Base-by-base conservation (phyloP, 2,888 invertebrate genomes). In the Acholoe squamosa region DNA sequence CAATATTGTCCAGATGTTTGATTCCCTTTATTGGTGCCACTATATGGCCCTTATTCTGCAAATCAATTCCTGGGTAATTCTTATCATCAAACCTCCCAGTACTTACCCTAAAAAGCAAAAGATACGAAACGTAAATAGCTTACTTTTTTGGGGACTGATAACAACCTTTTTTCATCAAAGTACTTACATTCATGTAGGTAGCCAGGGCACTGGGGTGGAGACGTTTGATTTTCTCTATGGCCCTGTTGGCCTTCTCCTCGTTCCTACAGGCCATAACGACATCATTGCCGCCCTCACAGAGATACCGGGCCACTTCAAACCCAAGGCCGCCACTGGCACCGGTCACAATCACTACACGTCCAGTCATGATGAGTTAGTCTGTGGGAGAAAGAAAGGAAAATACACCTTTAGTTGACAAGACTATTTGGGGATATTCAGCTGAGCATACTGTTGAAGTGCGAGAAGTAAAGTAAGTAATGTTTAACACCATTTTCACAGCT, bases 261-360 rank as follows among this genome's bases (percentile, higher is more conserved):
- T 91, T 93, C 10, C 94, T 89, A 90, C 94, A 94, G 10, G 94
- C 94, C 84, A 94, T 91, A 84, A 94, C 93, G 33, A 94, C 94
- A 90, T 94, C 93, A 91, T 94, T 93, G 33, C 94, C 94, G 12
- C 93, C 93, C 61, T 93, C 93, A 91, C 94, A 94, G 54, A 94
- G 92, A n/a, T 92, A 92, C 34, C 93, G 91, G 0, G 94, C 93
- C 22, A 93, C 92, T 91, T 93, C 93, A 91, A 92, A 93, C 12
- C 94, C 94, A 31, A 94, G 92, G 5, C 94, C 94, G n/a, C 92
- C 89, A 91, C 93, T 94, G 76, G 94, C 93, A 14, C 94, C 94
- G 12, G 94, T 94, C 89, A 94, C 93, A 16, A 94, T 93, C n/a
- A 93, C 91, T 0, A 94, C 94, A 33, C 93, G 91, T 22, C 94